phyloP scores from a whole-genome alignment of 37 sponge, comb jelly and placozoan genomes.

The Halichondria panicea region DNA sequence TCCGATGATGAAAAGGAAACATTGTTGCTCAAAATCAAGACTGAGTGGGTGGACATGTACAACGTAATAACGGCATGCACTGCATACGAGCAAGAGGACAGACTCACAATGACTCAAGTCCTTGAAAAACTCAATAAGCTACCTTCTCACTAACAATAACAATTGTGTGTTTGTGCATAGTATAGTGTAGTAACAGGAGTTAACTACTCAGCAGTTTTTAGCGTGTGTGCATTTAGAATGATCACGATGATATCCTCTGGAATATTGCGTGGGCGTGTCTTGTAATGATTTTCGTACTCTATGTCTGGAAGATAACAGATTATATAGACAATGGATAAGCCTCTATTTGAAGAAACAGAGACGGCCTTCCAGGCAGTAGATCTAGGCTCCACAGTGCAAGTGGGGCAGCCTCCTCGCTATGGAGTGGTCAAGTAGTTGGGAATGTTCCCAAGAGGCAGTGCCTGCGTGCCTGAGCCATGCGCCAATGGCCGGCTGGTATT shows the following conservation, averaged over 20 bases:
- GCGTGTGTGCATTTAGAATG: no score
- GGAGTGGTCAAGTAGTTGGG: slow-evolving; percentile 79
- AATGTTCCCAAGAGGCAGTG: slow-evolving; percentile 5
- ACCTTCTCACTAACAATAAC: neutral
- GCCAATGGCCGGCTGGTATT: slow-evolving; percentile 61
- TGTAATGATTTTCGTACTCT: no score
- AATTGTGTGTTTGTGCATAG: no score
- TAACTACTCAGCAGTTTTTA: no score
- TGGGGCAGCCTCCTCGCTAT: slow-evolving; percentile 1
- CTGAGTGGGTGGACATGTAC: slow-evolving; percentile 10
- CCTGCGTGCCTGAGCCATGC: no score
- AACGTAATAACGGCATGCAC: slow-evolving; percentile 25
- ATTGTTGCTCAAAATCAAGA: slow-evolving; percentile 13
- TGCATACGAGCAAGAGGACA: neutral
- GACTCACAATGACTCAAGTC: slow-evolving; percentile 24
- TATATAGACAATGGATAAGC: no score
- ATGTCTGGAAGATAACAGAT: no score
- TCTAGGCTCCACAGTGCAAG: slow-evolving; percentile 11
- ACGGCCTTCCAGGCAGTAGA: no score
- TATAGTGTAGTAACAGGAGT: no score
- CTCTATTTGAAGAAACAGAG: no score
- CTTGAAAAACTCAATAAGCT: slow-evolving; percentile 17
- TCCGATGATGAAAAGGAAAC: neutral
- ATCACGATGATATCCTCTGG: no score
- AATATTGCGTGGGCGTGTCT: no score